phyloP scores from a whole-genome alignment of 2,888 invertebrate genomes.

The Resseliella maxima region DNA sequence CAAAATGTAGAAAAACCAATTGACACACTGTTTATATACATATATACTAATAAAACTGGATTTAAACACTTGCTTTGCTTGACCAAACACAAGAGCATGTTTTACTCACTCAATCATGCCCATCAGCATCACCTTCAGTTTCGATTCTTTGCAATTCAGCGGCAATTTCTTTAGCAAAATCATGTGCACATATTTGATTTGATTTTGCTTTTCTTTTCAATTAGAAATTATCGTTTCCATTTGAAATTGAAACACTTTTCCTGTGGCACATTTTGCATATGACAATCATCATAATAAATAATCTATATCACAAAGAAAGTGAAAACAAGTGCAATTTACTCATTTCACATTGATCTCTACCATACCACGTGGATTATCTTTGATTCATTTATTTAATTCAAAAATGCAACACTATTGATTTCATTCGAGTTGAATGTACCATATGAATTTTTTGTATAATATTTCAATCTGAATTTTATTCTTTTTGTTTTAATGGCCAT shows the following conservation, averaged over 20 bases:
- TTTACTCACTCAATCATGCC: constrained; percentile 11
- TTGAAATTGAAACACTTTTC: not conserved
- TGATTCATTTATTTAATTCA: not conserved
- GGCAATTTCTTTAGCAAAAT: not conserved
- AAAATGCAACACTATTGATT: not conserved
- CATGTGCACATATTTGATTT: not conserved
- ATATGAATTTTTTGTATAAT: not conserved
- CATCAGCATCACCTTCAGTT: constrained; percentile 36
- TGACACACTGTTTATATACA: not conserved
- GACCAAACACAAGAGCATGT: not conserved
- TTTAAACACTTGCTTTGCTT: constrained; percentile 25
- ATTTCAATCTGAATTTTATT: not conserved
- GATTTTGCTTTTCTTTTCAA: not conserved
- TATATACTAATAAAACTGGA: constrained; percentile 7
- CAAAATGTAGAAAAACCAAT: constrained; percentile 45
- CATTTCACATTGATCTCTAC: constrained; percentile 29
- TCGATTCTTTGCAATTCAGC: not conserved
- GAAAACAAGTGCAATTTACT: constrained; percentile 44
- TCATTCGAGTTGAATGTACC: constrained; percentile 18
- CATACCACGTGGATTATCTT: not conserved
- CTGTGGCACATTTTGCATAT: not conserved
- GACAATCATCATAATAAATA: constrained; percentile 18
- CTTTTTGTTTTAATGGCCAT: not conserved
- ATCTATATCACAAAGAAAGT: constrained; percentile 36
- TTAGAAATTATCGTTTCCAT: not conserved